phyloP scores from a whole-genome alignment of 2,113 vertebrate genomes.

The Alligator mississippiensis region DNA sequence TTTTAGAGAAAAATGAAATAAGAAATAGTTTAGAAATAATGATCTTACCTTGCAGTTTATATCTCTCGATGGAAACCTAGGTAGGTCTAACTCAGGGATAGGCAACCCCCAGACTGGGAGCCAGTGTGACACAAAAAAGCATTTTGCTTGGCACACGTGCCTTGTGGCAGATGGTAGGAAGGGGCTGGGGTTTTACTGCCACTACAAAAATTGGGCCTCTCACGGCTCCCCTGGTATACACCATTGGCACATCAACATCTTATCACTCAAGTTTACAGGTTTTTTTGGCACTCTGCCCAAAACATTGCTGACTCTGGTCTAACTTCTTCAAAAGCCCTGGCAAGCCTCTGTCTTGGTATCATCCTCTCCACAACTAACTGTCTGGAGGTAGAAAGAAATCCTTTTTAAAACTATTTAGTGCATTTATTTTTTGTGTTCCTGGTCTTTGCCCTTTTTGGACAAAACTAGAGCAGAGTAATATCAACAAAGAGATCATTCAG shows the following conservation, averaged over 20 bases:
- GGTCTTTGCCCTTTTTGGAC: background rate
- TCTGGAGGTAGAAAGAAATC: background rate
- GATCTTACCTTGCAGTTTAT: background rate
- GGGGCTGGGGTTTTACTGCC: too few species aligned
- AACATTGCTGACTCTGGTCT: background rate
- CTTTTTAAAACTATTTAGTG: background rate
- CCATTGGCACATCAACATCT: too few species aligned
- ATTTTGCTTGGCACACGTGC: too few species aligned
- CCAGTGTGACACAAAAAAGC: too few species aligned
- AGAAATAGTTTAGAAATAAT: background rate
- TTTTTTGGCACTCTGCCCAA: too few species aligned
- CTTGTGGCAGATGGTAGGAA: too few species aligned
- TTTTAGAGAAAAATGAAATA: background rate
- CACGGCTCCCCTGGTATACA: too few species aligned
- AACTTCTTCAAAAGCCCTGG: accelerated
- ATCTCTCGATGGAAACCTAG: background rate
- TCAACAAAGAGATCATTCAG: too few species aligned
- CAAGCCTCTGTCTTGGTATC: accelerated
- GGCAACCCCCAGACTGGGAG: too few species aligned
- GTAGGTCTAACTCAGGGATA: background rate
- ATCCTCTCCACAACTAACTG: background rate
- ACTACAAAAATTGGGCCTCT: too few species aligned
- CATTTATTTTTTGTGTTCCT: background rate
- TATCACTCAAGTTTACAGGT: too few species aligned
- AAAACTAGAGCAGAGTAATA: background rate